These are phyloP conservation scores for Bucorvus abyssinicus DNA, from an alignment of 2,797 vertebrate species.

Conservation along the genomic window DNA sequence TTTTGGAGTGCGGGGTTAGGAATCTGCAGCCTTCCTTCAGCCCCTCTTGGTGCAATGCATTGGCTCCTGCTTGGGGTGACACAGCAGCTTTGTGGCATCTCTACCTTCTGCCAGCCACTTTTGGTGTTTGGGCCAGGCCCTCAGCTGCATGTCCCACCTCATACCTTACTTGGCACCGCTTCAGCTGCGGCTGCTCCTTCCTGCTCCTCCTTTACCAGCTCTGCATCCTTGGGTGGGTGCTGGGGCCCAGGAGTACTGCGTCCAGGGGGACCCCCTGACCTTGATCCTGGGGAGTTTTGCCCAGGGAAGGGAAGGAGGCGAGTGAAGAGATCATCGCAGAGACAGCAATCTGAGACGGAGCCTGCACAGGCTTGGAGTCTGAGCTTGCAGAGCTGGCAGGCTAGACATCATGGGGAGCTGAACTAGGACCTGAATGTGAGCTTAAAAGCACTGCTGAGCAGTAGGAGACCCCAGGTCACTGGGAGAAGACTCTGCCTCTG, in stretches of 20 bases:
- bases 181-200: not conserved
- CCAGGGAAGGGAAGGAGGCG: not conserved
- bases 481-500: not conserved
- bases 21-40: not conserved
- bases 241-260: not conserved
- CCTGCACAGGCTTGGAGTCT: not conserved
- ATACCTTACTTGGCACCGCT: not conserved
- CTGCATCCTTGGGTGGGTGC: too few relatives aligned
- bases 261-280: not conserved
- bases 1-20: not conserved
- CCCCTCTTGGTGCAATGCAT: not conserved
- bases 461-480: not conserved
- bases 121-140: not conserved
- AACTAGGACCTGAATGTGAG: not conserved
- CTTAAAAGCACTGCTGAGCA: not conserved
- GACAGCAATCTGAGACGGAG: not conserved
- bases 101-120: not conserved
- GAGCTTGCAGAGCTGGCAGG: not conserved
- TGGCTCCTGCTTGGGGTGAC: not conserved
- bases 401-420: not conserved
- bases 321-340: not conserved
- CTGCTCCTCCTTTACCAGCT: not conserved
- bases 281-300: not conserved
- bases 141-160: not conserved
- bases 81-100: not conserved